Base-by-base conservation (phyloP, 2,888 invertebrate genomes). In the Caenorhabditis imperialis region DNA sequence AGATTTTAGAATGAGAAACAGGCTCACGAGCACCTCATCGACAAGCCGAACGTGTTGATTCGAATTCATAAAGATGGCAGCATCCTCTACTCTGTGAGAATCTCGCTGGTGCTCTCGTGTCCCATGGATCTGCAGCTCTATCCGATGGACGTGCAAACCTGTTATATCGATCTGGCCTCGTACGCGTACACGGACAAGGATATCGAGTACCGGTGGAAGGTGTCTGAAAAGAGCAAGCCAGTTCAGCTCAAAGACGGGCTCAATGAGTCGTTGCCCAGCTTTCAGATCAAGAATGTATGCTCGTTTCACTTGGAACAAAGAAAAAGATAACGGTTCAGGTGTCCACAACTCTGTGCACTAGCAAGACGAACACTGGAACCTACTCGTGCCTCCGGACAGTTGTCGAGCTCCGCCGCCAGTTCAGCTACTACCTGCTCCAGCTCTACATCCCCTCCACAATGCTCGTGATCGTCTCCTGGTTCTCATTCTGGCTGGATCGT, bases 371-470 rank as follows among this genome's bases (percentile, higher is more conserved):
- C 89, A 96, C 96, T 87, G 95, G 96, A 94, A 91, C 89, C 89
- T 97, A 97, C 93, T 96, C 96, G 91, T 98, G 97, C 91, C 91
- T 98, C 88, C 94, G 95, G 90, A 96, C 97, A 87, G 94, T 96
- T 90, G 91, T 98, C 88, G 92, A 94, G 88, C 94, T 98, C 92
- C 95, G 96, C 90, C 92, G 98, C 88, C 96, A 97, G 91, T 97
- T 97, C 93, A 94, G 94, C 90, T 98, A 97, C 92, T 98, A 97
- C 91, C 92, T 98, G 88, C 96, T 98, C 89, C 97, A 97, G 92
- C 96, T 97, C 91, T 98, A 98, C 92, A 95, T 97, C 89, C 98
- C 98, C 55, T 96, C 96, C 91, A 95, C 95, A 37, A 88, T 88
- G 86, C 75, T 89, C 20, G 87, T 88, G 14, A 85, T 85, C 18